Conservation (phyloP, 1,140 invertebrate genomes). For the Zaprionus kolodkinae region DNA sequence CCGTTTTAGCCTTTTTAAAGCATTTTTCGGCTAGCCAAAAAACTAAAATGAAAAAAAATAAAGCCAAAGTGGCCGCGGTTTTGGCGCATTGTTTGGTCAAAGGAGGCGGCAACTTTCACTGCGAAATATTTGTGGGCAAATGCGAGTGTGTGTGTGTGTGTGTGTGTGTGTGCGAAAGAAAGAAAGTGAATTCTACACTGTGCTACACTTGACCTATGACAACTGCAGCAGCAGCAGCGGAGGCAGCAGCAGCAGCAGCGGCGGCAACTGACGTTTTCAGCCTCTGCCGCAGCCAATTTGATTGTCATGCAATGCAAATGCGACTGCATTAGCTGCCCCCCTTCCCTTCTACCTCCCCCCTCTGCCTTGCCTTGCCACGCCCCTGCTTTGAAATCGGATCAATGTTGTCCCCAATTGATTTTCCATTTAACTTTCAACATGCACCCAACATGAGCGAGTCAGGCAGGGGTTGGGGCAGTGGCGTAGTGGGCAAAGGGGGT, state of each 20-base stretch:
- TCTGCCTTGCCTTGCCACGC: constrained; percentile 28
- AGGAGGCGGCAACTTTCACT: constrained; percentile 72
- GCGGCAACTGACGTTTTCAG: constrained; percentile 62
- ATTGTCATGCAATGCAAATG: constrained; percentile 73
- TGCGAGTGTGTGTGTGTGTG: constrained; percentile 41
- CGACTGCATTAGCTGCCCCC: constrained; percentile 13
- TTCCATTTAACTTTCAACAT: constrained; percentile 78
- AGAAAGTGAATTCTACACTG: constrained; percentile 80
- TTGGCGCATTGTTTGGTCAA: constrained; percentile 65
- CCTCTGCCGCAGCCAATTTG: constrained; percentile 59
- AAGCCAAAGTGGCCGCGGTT: constrained; percentile 23
- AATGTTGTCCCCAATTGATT: constrained; percentile 82
- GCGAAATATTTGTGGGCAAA: constrained; percentile 50
- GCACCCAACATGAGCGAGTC: constrained; percentile 50
- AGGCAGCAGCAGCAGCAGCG: constrained; percentile 28
- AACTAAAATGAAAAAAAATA: too few species aligned
- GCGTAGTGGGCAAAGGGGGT: background rate
- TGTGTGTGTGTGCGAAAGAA: constrained; percentile 55
- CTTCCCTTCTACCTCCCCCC: background rate
- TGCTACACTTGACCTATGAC: constrained; percentile 82
- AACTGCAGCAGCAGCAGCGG: constrained; percentile 52
- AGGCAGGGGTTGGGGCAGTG: background rate
- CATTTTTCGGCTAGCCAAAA: constrained; percentile 46
- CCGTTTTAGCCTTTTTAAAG: constrained; percentile 41
- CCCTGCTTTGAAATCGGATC: constrained; percentile 56